A percentile compares a stretch with the other conserved stretches of the same genome.
These are phyloP conservation scores for Dryococelus australis DNA, from an alignment of 2,888 invertebrate species.

Conservation along the genomic window DNA sequence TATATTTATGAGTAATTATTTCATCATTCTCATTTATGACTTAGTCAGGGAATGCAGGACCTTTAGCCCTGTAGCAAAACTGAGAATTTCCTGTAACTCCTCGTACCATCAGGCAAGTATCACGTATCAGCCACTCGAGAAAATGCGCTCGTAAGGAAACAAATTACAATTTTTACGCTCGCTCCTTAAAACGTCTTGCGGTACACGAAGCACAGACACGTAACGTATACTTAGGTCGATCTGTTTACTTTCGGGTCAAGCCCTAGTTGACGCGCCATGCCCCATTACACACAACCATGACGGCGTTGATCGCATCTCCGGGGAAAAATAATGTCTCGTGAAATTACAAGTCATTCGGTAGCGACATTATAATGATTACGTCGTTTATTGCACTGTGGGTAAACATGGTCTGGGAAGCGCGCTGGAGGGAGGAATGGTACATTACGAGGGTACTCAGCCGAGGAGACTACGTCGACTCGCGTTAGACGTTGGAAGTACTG, in stretches of 20 bases:
- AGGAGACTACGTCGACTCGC: background rate
- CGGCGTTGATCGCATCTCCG: background rate
- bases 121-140: background rate
- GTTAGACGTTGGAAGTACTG: background rate
- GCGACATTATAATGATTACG: conserved; percentile 1
- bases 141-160: background rate
- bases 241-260: background rate
- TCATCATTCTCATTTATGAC: background rate
- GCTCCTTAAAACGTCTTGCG: background rate
- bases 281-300: background rate
- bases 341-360: background rate
- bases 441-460: background rate
- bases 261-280: background rate
- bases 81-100: background rate
- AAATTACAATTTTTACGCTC: background rate
- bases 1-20: background rate
- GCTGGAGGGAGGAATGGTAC: background rate
- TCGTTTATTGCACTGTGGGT: background rate
- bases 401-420: background rate
- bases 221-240: background rate
- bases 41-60: background rate
- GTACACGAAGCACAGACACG: background rate
- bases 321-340: background rate
- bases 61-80: background rate
- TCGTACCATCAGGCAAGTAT: background rate